Base-by-base conservation (phyloP, 2,797 vertebrate species). In the Xenops minutus region DNA sequence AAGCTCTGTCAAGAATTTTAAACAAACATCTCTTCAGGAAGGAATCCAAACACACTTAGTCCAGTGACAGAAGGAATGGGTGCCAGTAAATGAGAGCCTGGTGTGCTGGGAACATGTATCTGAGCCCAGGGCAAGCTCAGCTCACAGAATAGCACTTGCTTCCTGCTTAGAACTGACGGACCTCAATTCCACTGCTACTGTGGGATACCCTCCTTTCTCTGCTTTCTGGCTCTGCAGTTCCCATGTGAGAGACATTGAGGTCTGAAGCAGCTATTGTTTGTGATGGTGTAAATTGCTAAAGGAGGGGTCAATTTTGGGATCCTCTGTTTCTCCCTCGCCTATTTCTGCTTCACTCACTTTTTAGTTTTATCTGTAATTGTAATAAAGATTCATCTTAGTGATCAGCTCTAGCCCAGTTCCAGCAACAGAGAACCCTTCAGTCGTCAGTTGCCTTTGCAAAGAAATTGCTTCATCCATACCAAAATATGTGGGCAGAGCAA, bases 31-130 rank as follows among this genome's bases (percentile, higher is more conserved):
- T 73, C 27, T 80, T 74, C 19, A 48, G 52, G 68, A 71, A 74
- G 27, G 11, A 17, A 71, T 41, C 32, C 5, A 3, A 10, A 23
- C 4, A 23, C 5, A 37, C 6, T 36, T 30, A 51, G n/a, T 20
- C 27, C 2, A 2, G 16, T 18, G 52, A 48, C 6, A 44, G 29
- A 4, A 22, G 2, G 10, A 79, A 55, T 0, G 3, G 14, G 6
- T 83, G 55, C 2, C 34, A 52, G 19, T 51, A 34, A 46, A 73
- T 14, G 34, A 82, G 41, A 83, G 24, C 13, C 30, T 51, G 17
- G 9, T 37, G 8, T 68, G 27, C 10, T 30, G 44, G 27, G 12
- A 92, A 3, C 19, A 22, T 0, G 0, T 10, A 4, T 14, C 27
- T 0, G 2, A 82, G n/a, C 23, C 37, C 43, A 54, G 32, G 26